phyloP scores from a whole-genome alignment of 2,113 vertebrate genomes.

The Hipposideros armiger region DNA sequence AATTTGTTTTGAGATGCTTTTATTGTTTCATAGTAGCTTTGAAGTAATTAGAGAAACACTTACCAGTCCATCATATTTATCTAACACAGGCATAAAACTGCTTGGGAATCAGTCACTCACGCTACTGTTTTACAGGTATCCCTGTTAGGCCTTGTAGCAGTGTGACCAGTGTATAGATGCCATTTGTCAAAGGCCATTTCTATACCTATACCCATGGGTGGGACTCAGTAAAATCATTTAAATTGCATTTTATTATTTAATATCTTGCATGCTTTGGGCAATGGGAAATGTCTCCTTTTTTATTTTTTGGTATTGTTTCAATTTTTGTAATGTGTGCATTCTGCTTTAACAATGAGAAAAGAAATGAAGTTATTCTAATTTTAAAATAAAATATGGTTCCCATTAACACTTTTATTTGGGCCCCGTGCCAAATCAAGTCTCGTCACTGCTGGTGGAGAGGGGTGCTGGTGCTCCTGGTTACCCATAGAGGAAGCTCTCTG shows the following conservation, averaged over 20 bases:
- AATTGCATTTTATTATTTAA: not conserved
- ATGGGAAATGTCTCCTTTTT: not conserved
- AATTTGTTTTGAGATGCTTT: slow-evolving; percentile 43
- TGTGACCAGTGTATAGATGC: not conserved
- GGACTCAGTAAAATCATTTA: not conserved
- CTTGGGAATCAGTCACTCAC: not conserved
- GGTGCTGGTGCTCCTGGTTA: not conserved
- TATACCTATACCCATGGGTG: not conserved
- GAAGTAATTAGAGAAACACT: slow-evolving; percentile 47
- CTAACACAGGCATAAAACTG: not conserved
- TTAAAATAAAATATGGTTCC: not conserved
- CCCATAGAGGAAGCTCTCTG: not conserved
- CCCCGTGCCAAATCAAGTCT: not conserved
- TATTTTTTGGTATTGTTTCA: not conserved
- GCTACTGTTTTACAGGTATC: not conserved
- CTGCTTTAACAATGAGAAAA: not conserved
- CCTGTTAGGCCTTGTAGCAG: not conserved
- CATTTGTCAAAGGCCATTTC: not conserved
- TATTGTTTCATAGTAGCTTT: slow-evolving; percentile 24
- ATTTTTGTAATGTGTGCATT: not conserved
- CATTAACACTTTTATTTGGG: not conserved
- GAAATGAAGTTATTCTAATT: slow-evolving; percentile 16
- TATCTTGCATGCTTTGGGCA: not conserved
- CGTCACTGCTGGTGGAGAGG: not conserved
- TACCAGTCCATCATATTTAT: not conserved